Evolutionary conservation across 2,113 vertebrate species (phyloP).

Genomic region (Brachypteracias leptosomus): DNA sequence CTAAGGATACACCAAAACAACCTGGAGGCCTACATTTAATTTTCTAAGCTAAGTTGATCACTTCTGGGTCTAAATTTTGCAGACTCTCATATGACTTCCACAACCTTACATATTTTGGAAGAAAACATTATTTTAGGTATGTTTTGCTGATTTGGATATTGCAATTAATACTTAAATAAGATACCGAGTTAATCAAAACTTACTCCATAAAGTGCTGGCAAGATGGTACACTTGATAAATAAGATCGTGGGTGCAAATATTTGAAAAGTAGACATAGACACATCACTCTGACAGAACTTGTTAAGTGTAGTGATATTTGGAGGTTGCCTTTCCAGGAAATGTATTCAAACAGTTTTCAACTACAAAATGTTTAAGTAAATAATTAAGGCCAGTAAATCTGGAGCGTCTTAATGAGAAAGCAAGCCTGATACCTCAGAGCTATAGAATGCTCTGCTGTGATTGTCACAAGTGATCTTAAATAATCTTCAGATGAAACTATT

Average conservation of each 20-base stretch:
- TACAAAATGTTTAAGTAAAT: slow-evolving; percentile 3
- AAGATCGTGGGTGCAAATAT: neutral
- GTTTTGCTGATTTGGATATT: neutral
- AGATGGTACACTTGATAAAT: neutral
- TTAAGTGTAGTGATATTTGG: neutral
- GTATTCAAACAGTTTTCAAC: neutral
- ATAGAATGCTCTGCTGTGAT: neutral
- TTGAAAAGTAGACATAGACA: neutral
- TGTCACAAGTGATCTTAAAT: neutral
- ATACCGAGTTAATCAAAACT: neutral
- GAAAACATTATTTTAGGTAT: neutral
- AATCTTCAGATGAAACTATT: neutral
- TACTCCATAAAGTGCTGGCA: neutral
- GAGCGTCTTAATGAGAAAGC: slow-evolving; percentile 9
- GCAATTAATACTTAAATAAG: neutral
- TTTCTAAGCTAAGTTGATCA: neutral
- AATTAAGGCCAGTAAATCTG: slow-evolving; percentile 26
- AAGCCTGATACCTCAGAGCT: neutral
- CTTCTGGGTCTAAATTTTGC: neutral
- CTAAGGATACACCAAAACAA: neutral
- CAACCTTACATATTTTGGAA: neutral
- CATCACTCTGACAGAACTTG: neutral
- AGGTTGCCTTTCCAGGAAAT: neutral
- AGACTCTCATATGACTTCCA: neutral
- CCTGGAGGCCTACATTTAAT: neutral